Conservation (phyloP, 2,797 vertebrate genomes). For the Lepilemur septentrionalis region DNA sequence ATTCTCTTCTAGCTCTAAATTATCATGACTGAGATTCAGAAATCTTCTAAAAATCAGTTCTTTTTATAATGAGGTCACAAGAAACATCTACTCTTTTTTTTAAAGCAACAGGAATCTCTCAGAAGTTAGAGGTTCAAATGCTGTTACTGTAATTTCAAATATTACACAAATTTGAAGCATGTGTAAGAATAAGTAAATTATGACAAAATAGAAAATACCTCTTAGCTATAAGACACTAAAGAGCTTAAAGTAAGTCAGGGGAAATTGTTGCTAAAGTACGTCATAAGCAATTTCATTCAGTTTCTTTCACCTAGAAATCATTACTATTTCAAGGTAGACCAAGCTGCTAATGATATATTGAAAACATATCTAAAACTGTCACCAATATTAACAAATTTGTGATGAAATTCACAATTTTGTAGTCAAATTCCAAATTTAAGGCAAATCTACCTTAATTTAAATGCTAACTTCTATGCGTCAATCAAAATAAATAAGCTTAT, state of each 20-base stretch:
- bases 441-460: background rate
- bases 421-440: conserved; percentile 5
- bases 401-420: background rate
- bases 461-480: background rate
- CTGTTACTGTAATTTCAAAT: background rate
- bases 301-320: conserved; percentile 22
- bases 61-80: background rate
- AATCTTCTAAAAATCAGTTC: background rate
- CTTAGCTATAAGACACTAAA: background rate
- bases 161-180: background rate
- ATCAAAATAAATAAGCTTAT: background rate
- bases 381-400: background rate
- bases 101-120: background rate
- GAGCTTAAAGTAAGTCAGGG: background rate
- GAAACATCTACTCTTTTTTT: background rate
- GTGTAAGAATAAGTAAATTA: background rate
- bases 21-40: background rate
- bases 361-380: conserved; percentile 1
- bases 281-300: background rate
- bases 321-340: background rate
- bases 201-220: background rate
- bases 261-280: conserved; percentile 13
- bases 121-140: background rate
- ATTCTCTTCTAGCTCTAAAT: background rate
- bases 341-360: background rate